Evolutionary conservation across 1,140 invertebrate species (phyloP).

Genomic region (Druon quercuslanigerum): DNA sequence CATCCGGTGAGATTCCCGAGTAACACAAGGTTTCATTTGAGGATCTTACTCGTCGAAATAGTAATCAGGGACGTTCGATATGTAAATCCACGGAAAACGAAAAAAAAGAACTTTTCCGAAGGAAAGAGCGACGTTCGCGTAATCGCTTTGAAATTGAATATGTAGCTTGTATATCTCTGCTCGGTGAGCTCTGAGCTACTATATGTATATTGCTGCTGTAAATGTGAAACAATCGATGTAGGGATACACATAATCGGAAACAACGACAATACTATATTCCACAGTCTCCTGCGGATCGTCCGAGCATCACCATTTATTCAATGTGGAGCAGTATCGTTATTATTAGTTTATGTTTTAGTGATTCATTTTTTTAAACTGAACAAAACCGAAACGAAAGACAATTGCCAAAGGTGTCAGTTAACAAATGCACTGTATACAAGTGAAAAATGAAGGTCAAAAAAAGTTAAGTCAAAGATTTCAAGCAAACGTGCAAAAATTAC

Average conservation of each 20-base stretch:
- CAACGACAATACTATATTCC: neutral
- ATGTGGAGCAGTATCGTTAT: slow-evolving; percentile 38
- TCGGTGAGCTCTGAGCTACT: slow-evolving; percentile 4
- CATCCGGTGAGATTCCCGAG: neutral
- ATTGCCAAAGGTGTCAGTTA: slow-evolving; percentile 37
- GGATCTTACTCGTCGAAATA: neutral
- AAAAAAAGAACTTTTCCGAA: neutral
- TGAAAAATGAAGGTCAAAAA: slow-evolving; percentile 30
- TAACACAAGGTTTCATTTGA: neutral
- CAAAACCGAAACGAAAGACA: slow-evolving; percentile 29
- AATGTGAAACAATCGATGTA: slow-evolving; percentile 10
- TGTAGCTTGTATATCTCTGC: neutral
- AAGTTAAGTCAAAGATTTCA: neutral
- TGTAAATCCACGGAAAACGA: neutral
- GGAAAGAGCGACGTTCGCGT: neutral
- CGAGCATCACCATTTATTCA: slow-evolving; percentile 37
- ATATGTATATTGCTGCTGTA: neutral
- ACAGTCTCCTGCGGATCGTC: slow-evolving; percentile 18
- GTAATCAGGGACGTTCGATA: neutral
- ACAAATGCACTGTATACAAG: slow-evolving; percentile 38
- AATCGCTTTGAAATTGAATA: slow-evolving; percentile 2
- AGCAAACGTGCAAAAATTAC: slow-evolving; percentile 62
- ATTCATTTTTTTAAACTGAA: slow-evolving; percentile 25
- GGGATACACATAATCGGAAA: neutral
- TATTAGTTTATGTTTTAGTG: slow-evolving; percentile 41